Conservation (phyloP, 2,888 invertebrate genomes). For the Cyclophora punctaria region DNA sequence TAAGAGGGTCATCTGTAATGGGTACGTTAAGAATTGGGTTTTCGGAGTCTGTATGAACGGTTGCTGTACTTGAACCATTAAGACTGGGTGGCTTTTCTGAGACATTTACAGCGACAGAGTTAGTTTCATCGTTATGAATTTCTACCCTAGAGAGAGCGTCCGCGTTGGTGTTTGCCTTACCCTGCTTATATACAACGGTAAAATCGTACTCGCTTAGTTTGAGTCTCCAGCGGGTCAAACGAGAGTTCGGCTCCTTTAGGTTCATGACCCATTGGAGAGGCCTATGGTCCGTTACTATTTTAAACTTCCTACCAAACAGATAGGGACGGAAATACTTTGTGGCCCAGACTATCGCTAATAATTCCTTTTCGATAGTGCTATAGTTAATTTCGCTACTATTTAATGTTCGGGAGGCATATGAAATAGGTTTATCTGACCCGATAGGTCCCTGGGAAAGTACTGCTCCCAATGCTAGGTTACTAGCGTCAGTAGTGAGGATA, state of each 20-base stretch:
- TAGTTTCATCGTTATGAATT: background rate
- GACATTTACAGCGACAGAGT: slow-evolving; percentile 4
- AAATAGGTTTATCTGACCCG: slow-evolving; percentile 18
- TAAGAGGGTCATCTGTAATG: slow-evolving; percentile 17
- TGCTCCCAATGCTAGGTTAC: slow-evolving; percentile 18
- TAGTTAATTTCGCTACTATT: slow-evolving; percentile 22
- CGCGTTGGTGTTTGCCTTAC: slow-evolving; percentile 12
- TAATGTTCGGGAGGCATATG: slow-evolving; percentile 7
- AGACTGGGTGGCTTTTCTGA: background rate
- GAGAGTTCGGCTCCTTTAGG: slow-evolving; percentile 22
- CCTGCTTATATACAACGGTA: slow-evolving; percentile 12
- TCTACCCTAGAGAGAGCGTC: slow-evolving; percentile 21
- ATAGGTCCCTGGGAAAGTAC: slow-evolving; percentile 19
- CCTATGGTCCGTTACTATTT: background rate
- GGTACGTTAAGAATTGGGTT: slow-evolving; percentile 20
- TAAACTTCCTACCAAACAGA: too few species aligned
- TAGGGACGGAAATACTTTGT: too few species aligned
- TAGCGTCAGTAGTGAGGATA: slow-evolving; percentile 19
- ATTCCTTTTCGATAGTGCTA: background rate
- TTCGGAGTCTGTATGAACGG: slow-evolving; percentile 16
- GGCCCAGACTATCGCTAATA: too few species aligned
- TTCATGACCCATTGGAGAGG: slow-evolving; percentile 16
- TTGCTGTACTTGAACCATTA: slow-evolving; percentile 6
- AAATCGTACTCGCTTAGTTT: slow-evolving; percentile 14
- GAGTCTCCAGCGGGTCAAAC: slow-evolving; percentile 9